Conservation (phyloP, 2,888 invertebrate genomes). For the Tetramorium bicarinatum region DNA sequence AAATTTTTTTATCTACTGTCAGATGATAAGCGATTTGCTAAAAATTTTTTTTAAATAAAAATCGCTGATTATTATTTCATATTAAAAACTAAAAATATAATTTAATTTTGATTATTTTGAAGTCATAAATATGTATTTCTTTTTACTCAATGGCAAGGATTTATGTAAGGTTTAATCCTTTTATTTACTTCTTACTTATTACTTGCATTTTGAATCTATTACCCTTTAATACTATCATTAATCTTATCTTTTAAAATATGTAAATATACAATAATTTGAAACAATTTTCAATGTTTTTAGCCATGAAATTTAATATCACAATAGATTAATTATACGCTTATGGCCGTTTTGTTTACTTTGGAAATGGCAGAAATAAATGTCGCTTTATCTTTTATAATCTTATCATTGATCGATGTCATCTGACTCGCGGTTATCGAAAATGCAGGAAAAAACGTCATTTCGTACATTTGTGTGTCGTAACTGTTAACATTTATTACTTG, state of each 20-base stretch:
- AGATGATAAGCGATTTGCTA: slow-evolving; percentile 48
- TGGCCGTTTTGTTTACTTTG: not conserved
- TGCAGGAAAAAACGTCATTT: slow-evolving; percentile 22
- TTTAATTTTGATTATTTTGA: not conserved
- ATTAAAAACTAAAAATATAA: not conserved
- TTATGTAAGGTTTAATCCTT: not conserved
- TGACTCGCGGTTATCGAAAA: slow-evolving; percentile 36
- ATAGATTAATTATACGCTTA: slow-evolving; percentile 2
- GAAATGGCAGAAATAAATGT: slow-evolving; percentile 42
- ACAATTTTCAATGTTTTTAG: not conserved
- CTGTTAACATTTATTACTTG: slow-evolving; percentile 7
- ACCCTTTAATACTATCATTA: not conserved
- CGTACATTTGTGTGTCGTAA: not conserved
- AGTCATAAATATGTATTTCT: not conserved
- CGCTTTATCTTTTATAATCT: slow-evolving; percentile 51
- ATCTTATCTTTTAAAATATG: not conserved
- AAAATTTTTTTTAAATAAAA: slow-evolving; percentile 1
- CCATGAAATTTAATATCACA: slow-evolving; percentile 13
- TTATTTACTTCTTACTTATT: not conserved
- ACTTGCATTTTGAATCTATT: not conserved
- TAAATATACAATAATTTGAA: not conserved
- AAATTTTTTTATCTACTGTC: slow-evolving; percentile 55
- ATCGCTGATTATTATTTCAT: not conserved
- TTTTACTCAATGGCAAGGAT: not conserved
- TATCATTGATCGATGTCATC: slow-evolving; percentile 48